Base-by-base conservation (phyloP, 2,888 invertebrate genomes). In the Eustalomyia histrio region DNA sequence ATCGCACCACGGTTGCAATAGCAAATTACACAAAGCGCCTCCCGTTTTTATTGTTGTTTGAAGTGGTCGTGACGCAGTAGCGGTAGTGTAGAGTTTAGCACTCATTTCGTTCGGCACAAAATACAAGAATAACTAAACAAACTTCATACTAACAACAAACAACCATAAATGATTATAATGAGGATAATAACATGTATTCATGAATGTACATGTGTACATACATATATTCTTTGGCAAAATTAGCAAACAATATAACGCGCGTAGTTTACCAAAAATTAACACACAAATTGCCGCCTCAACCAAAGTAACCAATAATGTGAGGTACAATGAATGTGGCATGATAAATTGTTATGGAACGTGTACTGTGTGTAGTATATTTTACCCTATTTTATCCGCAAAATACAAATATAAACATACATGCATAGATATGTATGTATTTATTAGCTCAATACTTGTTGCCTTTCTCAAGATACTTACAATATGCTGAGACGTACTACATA, bases 141-240 rank as follows among this genome's bases (percentile, higher is more conserved):
- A 55, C 12, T 7, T 24, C 55, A 21, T 8, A 55, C 18, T 21
- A 21, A 12, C n/a, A 24, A 55, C 21, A 10, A 55, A 21, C 21
- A 64, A 76, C 35, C 69, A 57, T 64, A 58, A 76, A 69, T 64
- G 57, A 64, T 71, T 64, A 58, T 64, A 71, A 76, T 64, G 64
- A 58, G 76, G 39, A 76, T 64, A 52, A 68, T 61, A 60, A 60
- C 50, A 55, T 55, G 16, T 21, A 21, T 43, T 12, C n/a, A 24
- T 29, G 16, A 9, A 58, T 47, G 16, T 60, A 35, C 29, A 33
- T n/a, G 16, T 39, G 43, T 12, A 39, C 39, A 12, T n/a, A 1
- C 16, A 24, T 14, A 16, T 43, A 60, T 50, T 14, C 14, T 12
- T n/a, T 47, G 16, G 47, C 29, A 6, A 18, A 71, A 43, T 50